Percentiles rank a stretch among this genome's conserved stretches.
phyloP scores from a whole-genome alignment of 2,797 vertebrate genomes.

The Sebastes hubbsi region DNA sequence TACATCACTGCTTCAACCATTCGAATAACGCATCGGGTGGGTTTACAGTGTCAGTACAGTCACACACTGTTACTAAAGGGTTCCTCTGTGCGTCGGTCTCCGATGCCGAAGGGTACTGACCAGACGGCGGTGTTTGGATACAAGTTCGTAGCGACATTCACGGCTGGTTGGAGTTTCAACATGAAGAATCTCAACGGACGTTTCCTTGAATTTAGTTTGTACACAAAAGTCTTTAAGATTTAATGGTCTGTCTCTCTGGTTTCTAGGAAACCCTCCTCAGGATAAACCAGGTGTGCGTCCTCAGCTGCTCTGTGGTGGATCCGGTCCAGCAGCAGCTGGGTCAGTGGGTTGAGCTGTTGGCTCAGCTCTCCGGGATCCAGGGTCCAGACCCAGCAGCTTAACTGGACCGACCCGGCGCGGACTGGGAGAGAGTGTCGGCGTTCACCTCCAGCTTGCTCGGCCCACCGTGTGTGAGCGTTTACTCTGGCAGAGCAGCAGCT shows the following conservation, averaged over 20 bases:
- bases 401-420: not conserved
- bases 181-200: too few relatives aligned
- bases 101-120: too few relatives aligned
- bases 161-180: too few relatives aligned
- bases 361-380: not conserved
- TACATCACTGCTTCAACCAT: too few relatives aligned
- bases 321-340: conserved; percentile 1
- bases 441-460: not conserved
- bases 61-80: too few relatives aligned
- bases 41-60: too few relatives aligned
- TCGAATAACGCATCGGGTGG: too few relatives aligned
- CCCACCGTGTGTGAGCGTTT: not conserved
- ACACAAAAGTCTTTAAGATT: not conserved
- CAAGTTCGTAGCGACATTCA: too few relatives aligned
- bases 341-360: not conserved
- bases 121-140: too few relatives aligned
- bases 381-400: not conserved
- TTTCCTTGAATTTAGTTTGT: too few relatives aligned
- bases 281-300: conserved; percentile 24
- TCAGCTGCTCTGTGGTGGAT: conserved; percentile 17
- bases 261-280: not conserved
- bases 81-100: too few relatives aligned
- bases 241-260: not conserved
- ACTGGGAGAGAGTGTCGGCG: not conserved
- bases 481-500: conserved; percentile 23